Percentiles rank a stretch among this genome's conserved stretches.
Conservation (phyloP, 2,797 vertebrate species). For the Trachurus trachurus region DNA sequence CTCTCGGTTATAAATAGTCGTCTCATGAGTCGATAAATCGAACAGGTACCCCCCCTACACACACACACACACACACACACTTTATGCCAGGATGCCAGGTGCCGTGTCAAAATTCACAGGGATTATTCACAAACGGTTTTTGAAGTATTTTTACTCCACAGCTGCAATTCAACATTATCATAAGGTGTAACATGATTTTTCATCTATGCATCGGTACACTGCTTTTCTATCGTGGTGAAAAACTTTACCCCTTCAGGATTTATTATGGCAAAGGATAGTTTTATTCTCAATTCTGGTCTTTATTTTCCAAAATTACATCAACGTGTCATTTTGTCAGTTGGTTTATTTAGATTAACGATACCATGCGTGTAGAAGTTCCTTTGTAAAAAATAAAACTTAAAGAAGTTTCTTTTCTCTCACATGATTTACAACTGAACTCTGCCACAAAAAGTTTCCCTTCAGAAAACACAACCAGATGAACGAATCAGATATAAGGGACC, state of each 20-base stretch:
- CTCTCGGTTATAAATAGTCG: slow-evolving; percentile 54
- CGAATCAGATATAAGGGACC: no score
- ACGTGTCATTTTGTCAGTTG: background rate
- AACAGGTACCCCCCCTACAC: slow-evolving; percentile 27
- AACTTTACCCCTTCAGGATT: background rate
- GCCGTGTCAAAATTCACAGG: slow-evolving; percentile 47
- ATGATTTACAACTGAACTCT: background rate
- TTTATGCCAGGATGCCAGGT: slow-evolving; percentile 31
- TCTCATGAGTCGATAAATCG: slow-evolving; percentile 25
- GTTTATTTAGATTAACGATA: background rate
- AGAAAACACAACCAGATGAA: no score
- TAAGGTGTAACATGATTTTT: background rate
- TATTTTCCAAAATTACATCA: background rate
- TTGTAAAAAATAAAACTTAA: background rate
- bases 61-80: background rate
- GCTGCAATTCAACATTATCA: background rate
- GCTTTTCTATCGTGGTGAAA: background rate
- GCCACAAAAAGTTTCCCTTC: background rate
- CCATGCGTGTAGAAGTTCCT: background rate
- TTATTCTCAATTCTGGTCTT: no score
- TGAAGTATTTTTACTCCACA: slow-evolving; percentile 34
- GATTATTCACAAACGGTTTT: slow-evolving; percentile 43
- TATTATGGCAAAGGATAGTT: no score
- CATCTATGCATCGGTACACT: slow-evolving; percentile 8
- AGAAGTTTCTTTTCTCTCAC: background rate